Evolutionary conservation across 2,888 invertebrate genomes (phyloP).

Genomic region (Nomada ruficornis): DNA sequence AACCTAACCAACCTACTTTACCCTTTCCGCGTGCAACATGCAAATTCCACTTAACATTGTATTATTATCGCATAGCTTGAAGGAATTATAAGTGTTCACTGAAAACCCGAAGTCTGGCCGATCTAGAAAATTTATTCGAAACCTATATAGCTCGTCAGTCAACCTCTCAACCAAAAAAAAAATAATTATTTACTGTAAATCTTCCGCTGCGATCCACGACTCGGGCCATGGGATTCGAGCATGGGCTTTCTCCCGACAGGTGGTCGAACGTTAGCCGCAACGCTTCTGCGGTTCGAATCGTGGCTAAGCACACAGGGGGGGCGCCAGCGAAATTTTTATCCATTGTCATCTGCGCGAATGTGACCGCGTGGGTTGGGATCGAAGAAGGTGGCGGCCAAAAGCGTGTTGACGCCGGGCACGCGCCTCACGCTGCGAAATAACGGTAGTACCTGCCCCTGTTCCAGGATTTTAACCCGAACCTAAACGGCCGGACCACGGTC

Average conservation of each 20-base stretch:
- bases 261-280: conserved; percentile 63
- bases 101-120: too few species aligned
- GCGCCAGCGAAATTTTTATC: conserved; percentile 64
- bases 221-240: conserved; percentile 42
- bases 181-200: conserved; percentile 41
- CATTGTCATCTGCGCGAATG: conserved; percentile 68
- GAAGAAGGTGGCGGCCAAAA: conserved; percentile 54
- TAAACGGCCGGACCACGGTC: conserved; percentile 22
- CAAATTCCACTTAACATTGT: too few species aligned
- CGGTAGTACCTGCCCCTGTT: conserved; percentile 67
- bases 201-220: conserved; percentile 44
- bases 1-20: too few species aligned
- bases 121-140: not conserved
- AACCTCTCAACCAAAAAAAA: too few species aligned
- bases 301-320: conserved; percentile 38
- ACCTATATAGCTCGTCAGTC: not conserved
- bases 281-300: conserved; percentile 48
- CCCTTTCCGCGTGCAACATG: too few species aligned
- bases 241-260: conserved; percentile 71
- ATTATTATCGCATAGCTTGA: too few species aligned
- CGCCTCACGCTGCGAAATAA: conserved; percentile 77
- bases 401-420: conserved; percentile 77
- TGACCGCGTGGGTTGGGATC: conserved; percentile 64
- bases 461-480: conserved; percentile 58
- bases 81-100: too few species aligned